Conservation (phyloP, 2,113 vertebrate species). For the Brachypodius melanocephalos region DNA sequence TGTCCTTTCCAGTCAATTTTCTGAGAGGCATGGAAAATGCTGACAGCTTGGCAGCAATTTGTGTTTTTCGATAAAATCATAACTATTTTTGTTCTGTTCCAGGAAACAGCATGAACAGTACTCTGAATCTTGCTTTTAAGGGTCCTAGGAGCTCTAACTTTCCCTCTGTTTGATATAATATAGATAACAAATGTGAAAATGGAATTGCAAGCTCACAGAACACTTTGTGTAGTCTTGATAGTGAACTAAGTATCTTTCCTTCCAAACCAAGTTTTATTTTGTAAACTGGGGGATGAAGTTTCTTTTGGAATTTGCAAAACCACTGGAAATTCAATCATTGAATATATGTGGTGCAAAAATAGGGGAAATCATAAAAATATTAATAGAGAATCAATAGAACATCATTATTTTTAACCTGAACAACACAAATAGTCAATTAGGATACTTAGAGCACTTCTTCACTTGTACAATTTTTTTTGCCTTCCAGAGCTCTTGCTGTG, state of each 20-base stretch:
- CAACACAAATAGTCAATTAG: not conserved
- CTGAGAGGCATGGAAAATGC: not conserved
- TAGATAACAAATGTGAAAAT: not conserved
- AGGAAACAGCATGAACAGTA: not conserved
- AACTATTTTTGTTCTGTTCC: not conserved
- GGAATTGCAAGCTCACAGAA: not conserved
- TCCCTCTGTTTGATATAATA: not conserved
- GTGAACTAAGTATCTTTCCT: not conserved
- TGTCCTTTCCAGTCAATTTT: conserved; percentile 24
- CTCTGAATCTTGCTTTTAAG: not conserved
- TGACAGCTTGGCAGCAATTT: conserved; percentile 22
- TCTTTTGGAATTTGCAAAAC: not conserved
- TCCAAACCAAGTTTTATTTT: not conserved
- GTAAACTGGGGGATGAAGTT: not conserved
- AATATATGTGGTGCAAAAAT: not conserved
- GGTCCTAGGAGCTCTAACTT: not conserved
- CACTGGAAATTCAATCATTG: not conserved
- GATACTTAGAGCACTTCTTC: not conserved
- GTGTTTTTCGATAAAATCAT: not conserved
- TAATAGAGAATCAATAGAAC: not conserved
- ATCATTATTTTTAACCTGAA: not conserved
- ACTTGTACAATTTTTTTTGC: not conserved
- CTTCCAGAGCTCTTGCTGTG: not conserved
- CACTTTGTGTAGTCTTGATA: not conserved
- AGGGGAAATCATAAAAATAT: not conserved